A percentile compares a stretch with the other conserved stretches of the same genome.
phyloP scores from a whole-genome alignment of 2,113 vertebrate species.

The Cyanoliseus patagonus region DNA sequence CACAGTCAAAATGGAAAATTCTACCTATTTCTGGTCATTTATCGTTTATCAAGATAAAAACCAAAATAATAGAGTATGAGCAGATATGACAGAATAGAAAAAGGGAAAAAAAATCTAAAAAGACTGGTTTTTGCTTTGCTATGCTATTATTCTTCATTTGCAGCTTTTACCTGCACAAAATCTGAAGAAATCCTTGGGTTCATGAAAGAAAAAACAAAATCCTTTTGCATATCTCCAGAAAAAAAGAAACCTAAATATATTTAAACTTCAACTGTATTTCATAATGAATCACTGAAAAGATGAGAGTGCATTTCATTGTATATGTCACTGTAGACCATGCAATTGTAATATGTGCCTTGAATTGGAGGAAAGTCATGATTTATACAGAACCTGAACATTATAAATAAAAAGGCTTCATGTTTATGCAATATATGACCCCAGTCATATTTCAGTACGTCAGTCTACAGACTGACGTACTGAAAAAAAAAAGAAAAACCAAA shows the following conservation, averaged over 20 bases:
- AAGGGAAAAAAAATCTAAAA: not conserved
- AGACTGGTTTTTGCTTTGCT: not conserved
- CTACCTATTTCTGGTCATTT: not conserved
- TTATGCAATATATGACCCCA: not conserved
- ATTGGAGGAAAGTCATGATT: not conserved
- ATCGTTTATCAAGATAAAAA: not conserved
- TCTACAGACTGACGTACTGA: not conserved
- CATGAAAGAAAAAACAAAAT: not conserved
- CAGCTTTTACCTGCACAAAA: not conserved
- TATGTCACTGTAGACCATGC: not conserved
- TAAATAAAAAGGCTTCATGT: not conserved
- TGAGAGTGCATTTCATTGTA: not conserved
- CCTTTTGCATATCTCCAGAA: not conserved
- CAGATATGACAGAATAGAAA: not conserved
- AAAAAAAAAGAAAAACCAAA: not conserved
- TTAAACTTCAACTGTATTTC: not conserved
- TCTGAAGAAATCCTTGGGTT: not conserved
- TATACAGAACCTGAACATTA: not conserved
- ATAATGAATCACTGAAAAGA: not conserved
- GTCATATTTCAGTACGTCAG: no score
- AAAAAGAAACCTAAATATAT: not conserved
- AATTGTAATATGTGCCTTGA: not conserved
- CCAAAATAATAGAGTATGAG: not conserved
- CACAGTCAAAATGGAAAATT: not conserved
- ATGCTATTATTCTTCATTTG: not conserved